A percentile compares a stretch with the other conserved stretches of the same genome.
Evolutionary conservation across 2,797 vertebrate genomes (phyloP).

Genomic region (Pantherophis vulpinus): DNA sequence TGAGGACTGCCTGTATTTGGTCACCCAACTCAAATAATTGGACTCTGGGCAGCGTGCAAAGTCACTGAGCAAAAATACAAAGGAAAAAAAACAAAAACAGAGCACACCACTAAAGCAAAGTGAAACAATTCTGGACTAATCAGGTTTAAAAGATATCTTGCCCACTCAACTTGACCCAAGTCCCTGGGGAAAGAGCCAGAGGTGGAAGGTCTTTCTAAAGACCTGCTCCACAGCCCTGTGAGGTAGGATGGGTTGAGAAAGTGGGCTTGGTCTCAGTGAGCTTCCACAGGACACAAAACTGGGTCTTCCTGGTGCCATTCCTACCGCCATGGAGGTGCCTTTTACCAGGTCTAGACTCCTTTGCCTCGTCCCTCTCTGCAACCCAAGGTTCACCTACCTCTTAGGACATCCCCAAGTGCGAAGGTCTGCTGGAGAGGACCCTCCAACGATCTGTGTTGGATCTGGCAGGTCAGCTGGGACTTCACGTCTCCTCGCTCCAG

Average conservation of each 20-base stretch:
- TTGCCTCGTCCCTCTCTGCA: too few species aligned
- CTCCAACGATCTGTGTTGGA: conserved; percentile 35
- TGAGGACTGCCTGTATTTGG: too few species aligned
- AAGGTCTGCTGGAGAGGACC: background rate
- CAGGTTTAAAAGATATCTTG: background rate
- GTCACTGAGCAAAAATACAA: too few species aligned
- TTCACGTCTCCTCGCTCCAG: conserved; percentile 8
- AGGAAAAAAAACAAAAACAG: too few species aligned
- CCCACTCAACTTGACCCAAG: background rate
- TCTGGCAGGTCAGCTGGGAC: conserved; percentile 57
- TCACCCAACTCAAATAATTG: too few species aligned
- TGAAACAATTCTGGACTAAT: background rate
- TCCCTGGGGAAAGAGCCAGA: background rate
- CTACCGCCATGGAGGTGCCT: too few species aligned
- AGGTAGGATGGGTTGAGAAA: background rate
- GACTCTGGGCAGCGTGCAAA: too few species aligned
- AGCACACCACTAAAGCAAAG: too few species aligned
- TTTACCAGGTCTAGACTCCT: background rate
- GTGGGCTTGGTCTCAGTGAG: background rate
- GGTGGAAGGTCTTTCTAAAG: too few species aligned
- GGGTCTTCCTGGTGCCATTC: background rate
- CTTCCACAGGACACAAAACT: fast-evolving
- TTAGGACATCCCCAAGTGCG: conserved; percentile 22
- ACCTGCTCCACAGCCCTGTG: background rate
- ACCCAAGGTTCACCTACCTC: conserved; percentile 44